Base-by-base conservation (phyloP, 92 coral and sea anemone species). In the Chrysogorgia sp. region DNA sequence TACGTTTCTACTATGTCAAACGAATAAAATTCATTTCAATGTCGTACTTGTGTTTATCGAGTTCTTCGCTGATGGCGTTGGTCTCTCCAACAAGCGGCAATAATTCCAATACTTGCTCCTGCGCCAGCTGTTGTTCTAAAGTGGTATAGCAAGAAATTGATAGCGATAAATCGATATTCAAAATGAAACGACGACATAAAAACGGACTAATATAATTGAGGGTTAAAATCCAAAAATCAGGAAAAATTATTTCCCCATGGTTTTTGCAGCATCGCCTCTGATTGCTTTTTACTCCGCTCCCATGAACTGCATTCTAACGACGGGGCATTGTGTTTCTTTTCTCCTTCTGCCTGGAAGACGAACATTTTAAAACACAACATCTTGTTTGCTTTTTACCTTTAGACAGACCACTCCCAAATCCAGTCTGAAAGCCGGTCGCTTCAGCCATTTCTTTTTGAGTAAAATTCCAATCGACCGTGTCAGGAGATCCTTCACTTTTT, bases 41-140 rank as follows among this genome's bases (percentile, higher is more conserved):
- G 28, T 76, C 98, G 45, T 85, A 96, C 99, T 92, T 96, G 79
- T 92, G 96, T 63, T 96, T 96, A 84, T 96, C 96, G 58, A 96
- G 90, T 66, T 96, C 99, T 50, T 96, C 99, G 67, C 97, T 96
- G 71, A 96, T 88, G 13, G 99, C 99, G 33, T 96, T 96, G n/a
- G 89, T 92, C 72, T 96, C 99, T 59, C 99, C 92, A 84, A 96
- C 92, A 84, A 92, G 63, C 10, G 99, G 99, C 50, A 96, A 83
- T 24, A 87, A 64, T 63, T 96, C 99, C 67, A 96, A 56, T 24
- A 96, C 99, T 61, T 96, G 99, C 65, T 96, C 99, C 79, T 96
- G 99, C 28, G 96, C 99, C 14, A 89, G 82, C 83, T 87, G 96
- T 84, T 96, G 99, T 33, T 96, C 98, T 94, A 68, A 35, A 49